These are phyloP conservation scores for Drosophila athabasca DNA, from an alignment of 1,140 invertebrate genomes.

Conservation along the genomic window DNA sequence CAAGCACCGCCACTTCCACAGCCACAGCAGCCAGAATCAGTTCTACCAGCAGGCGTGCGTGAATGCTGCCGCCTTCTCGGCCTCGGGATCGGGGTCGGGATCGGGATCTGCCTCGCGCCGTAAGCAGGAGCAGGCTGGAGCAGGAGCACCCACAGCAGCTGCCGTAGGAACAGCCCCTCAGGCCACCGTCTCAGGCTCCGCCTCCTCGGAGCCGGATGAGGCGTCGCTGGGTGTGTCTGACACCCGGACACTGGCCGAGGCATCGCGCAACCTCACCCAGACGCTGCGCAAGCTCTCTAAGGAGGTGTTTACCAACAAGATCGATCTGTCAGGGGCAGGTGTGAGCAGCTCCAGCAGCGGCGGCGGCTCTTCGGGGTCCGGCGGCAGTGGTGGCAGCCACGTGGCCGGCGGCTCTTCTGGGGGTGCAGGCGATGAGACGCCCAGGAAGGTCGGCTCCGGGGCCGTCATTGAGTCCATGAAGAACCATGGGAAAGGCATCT, in stretches of 20 bases:
- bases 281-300: conserved; percentile 95
- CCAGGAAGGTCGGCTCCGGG: conserved; percentile 86
- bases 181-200: conserved; percentile 3
- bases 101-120: conserved; percentile 5
- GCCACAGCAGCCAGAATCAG: conserved; percentile 46
- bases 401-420: conserved; percentile 1
- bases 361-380: conserved; percentile 4
- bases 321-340: conserved; percentile 84
- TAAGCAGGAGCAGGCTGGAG: conserved; percentile 25
- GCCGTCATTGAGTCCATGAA: conserved; percentile 97
- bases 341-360: conserved; percentile 15
- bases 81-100: conserved; percentile 3
- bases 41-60: conserved; percentile 19
- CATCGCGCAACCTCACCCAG: conserved; percentile 95
- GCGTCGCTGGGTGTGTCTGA: conserved; percentile 85
- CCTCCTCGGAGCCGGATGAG: conserved; percentile 43
- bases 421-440: conserved; percentile 82
- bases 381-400: conserved; percentile 33
- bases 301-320: conserved; percentile 90
- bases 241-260: conserved; percentile 92
- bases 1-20: conserved; percentile 75
- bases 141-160: conserved; percentile 33
- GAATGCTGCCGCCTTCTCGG: conserved; percentile 7
- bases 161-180: conserved; percentile 22
- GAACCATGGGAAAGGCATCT: conserved; percentile 95